Percentiles rank a stretch among this genome's conserved stretches.
Conservation (phyloP, 2,113 vertebrate genomes). For the Sphyrna mokarran region DNA sequence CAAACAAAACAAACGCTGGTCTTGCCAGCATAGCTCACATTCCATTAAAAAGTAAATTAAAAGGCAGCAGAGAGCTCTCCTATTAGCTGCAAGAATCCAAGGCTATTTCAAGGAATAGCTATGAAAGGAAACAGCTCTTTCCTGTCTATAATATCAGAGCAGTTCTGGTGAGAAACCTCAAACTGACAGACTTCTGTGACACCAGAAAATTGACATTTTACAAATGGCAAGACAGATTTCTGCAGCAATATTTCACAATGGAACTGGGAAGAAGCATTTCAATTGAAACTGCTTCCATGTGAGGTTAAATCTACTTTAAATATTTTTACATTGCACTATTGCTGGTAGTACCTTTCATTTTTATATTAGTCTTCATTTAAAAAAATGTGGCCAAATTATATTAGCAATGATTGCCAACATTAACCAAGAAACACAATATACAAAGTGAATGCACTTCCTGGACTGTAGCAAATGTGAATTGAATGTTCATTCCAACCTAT, state of each 20-base stretch:
- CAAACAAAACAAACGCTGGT: too few species aligned
- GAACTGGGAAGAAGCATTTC: not conserved
- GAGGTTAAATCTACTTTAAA: not conserved
- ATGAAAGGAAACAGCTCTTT: too few species aligned
- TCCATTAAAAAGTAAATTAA: too few species aligned
- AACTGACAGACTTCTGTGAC: not conserved
- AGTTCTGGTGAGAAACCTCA: not conserved
- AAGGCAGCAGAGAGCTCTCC: not conserved
- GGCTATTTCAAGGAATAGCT: too few species aligned
- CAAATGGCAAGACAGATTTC: not conserved
- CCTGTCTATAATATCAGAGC: not conserved
- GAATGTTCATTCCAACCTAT: not conserved
- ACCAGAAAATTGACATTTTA: not conserved
- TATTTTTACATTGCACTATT: not conserved
- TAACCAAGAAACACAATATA: not conserved
- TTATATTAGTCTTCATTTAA: not conserved
- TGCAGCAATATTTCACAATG: not conserved
- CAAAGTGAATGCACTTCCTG: not conserved
- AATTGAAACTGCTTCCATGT: not conserved
- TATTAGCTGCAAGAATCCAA: not conserved
- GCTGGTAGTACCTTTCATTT: not conserved
- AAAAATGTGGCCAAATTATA: not conserved
- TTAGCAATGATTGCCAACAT: not conserved
- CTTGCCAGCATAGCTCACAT: too few species aligned
- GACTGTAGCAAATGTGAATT: not conserved